A percentile compares a stretch with the other conserved stretches of the same genome.
Evolutionary conservation across 2,113 vertebrate genomes (phyloP).

Genomic region (Stegastes partitus): DNA sequence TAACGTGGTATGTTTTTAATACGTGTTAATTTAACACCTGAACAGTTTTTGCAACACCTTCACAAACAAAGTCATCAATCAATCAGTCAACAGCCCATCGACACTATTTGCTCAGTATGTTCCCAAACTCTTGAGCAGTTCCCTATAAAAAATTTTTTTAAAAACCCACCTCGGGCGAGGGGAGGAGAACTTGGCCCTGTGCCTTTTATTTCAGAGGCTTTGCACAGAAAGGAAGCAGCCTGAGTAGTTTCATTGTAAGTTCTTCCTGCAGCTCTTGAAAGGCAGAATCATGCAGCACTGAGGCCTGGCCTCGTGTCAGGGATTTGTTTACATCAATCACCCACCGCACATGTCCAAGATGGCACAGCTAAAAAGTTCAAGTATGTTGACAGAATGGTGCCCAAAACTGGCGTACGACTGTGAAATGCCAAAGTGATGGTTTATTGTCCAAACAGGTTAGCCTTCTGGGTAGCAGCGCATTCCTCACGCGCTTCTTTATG

Average conservation of each 20-base stretch:
- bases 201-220: constrained; percentile 57
- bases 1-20: constrained; percentile 39
- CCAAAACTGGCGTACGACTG: constrained; percentile 5
- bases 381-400: background rate
- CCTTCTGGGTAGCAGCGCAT: constrained; percentile 45
- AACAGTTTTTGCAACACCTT: constrained; percentile 53
- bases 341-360: constrained; percentile 6
- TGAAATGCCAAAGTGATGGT: constrained; percentile 47
- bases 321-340: constrained; percentile 35
- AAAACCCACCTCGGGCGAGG: constrained; percentile 62
- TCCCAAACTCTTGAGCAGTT: constrained; percentile 45
- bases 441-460: constrained; percentile 59
- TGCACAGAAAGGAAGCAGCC: constrained; percentile 68
- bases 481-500: constrained; percentile 54
- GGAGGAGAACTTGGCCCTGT: constrained; percentile 69
- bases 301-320: constrained; percentile 30
- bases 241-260: constrained; percentile 70
- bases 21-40: constrained; percentile 57
- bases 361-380: background rate
- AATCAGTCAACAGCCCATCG: constrained; percentile 70
- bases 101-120: constrained; percentile 54
- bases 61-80: constrained; percentile 71
- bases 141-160: constrained; percentile 55
- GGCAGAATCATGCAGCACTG: constrained; percentile 28
- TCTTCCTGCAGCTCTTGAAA: constrained; percentile 71